Conservation (phyloP, 2,113 vertebrate genomes). For the Procavia capensis region DNA sequence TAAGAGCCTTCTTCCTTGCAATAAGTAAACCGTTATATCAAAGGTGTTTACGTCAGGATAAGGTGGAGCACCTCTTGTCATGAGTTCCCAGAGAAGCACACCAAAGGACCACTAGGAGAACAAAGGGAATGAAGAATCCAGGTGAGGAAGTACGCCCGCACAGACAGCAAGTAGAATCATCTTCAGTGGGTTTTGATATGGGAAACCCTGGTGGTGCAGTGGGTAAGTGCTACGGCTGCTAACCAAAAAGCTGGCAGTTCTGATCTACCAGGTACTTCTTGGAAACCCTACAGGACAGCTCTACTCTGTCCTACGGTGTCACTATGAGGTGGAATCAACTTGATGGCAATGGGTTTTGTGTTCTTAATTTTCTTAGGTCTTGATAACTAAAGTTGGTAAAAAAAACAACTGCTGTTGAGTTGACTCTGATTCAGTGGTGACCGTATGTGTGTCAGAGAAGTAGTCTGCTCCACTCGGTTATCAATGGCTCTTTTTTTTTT, state of each 20-base stretch:
- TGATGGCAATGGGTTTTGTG: too few relatives aligned
- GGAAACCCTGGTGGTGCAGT: too few relatives aligned
- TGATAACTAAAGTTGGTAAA: neutral
- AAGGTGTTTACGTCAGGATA: conserved; percentile 99
- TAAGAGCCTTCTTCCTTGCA: conserved; percentile 96
- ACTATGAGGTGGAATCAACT: too few relatives aligned
- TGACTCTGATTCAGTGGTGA: neutral
- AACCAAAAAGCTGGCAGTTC: too few relatives aligned
- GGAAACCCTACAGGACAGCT: too few relatives aligned
- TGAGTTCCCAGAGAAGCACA: conserved; percentile 98
- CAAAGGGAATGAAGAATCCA: conserved; percentile 50
- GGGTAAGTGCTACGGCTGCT: too few relatives aligned
- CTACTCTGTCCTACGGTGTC: too few relatives aligned
- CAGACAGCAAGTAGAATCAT: conserved; percentile 40
- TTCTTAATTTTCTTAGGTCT: too few relatives aligned
- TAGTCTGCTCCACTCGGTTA: too few relatives aligned
- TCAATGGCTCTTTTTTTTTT: too few relatives aligned
- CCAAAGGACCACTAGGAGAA: conserved; percentile 93
- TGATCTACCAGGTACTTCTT: too few relatives aligned
- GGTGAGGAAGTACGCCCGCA: conserved; percentile 45
- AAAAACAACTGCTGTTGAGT: neutral
- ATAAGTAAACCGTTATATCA: conserved; percentile 97
- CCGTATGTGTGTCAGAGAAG: too few relatives aligned
- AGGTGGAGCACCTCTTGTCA: conserved; percentile 98
- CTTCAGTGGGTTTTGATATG: neutral